Evolutionary conservation across 2,888 invertebrate species (phyloP), one percentile per base, ranked within the genome.

Genomic region (Vanessa cardui): DNA sequence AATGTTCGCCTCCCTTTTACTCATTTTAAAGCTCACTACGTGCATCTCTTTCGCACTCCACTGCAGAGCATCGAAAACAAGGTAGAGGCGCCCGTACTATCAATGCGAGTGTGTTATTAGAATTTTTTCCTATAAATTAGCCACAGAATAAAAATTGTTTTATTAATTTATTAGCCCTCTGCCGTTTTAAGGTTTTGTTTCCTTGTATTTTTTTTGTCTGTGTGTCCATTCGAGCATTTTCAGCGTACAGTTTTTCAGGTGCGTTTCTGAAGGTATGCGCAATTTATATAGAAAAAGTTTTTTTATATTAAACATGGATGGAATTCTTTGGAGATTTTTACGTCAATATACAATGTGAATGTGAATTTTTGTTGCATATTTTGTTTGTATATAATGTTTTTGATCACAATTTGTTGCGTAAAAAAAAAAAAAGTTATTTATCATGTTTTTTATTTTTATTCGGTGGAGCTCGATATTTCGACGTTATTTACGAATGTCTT

Each of bases 11-110:
- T 85, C 87, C 77, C 84, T 72, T 76, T 90, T 81, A 50, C 64
- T 66, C 82, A 33, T 68, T 50, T 31, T 65, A 72, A 73, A 76
- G 71, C 73, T 76, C 63, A 71, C 78, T 88, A 77, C 68, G 21
- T 66, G 77, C 58, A 60, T 88, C 90, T 75, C 85, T 66, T 74
- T 90, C 83, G 62, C 86, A 79, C 91, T 88, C 80, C 90, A 91
- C 92, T 92, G 92, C 92, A 92, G 92, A 92, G 91, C 89, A 87
- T 90, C 90, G 86, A 92, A 91, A 92, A 92, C 90, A 90, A 89
- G 89, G 89, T 88, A 89, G 87, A 85, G 79, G 81, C 85, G 82
- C 66, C 68, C 82, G 84, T 88, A 86, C 82, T 87, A 86, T 87
- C 85, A 88, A 82, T 84, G 88, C 86, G 85, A 85, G 83, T 85